phyloP scores from a whole-genome alignment of 1,140 invertebrate genomes.

The Cylas formicarius region DNA sequence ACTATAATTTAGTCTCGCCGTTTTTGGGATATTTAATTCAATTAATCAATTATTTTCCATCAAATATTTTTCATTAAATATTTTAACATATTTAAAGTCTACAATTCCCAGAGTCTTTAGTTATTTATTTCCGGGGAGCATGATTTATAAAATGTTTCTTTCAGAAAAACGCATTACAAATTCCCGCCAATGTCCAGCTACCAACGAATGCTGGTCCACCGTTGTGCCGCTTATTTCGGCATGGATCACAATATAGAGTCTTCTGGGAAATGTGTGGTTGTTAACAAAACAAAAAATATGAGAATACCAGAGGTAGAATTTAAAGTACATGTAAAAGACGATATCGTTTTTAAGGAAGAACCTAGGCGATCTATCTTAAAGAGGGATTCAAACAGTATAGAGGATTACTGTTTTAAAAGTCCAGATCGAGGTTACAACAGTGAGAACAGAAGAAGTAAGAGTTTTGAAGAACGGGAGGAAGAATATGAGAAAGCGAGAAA shows the following conservation, averaged over 20 bases:
- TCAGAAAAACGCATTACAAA: conserved; percentile 62
- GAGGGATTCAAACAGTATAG: conserved; percentile 70
- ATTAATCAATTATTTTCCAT: too few species aligned
- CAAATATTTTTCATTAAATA: too few species aligned
- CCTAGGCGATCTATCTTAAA: conserved; percentile 72
- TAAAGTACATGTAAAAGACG: conserved; percentile 54
- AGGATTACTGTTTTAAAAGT: conserved; percentile 58
- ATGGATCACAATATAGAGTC: conserved; percentile 91
- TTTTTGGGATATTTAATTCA: too few species aligned
- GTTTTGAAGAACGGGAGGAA: conserved; percentile 83
- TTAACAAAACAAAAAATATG: conserved; percentile 69
- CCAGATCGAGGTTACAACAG: conserved; percentile 54
- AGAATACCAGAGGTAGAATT: conserved; percentile 60
- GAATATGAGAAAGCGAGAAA: conserved; percentile 76
- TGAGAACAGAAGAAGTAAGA: conserved; percentile 71
- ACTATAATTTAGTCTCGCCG: too few species aligned
- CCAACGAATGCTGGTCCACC: conserved; percentile 90
- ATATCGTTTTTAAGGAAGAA: conserved; percentile 54
- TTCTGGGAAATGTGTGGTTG: conserved; percentile 76
- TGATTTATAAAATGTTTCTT: conserved; percentile 12
- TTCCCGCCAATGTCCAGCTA: conserved; percentile 91
- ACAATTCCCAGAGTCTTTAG: too few species aligned
- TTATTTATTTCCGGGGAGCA: too few species aligned
- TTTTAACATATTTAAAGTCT: too few species aligned
- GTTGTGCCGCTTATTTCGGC: conserved; percentile 86